Base-by-base conservation (phyloP, 2,113 vertebrate genomes). In the Zosterops hypoxanthus region DNA sequence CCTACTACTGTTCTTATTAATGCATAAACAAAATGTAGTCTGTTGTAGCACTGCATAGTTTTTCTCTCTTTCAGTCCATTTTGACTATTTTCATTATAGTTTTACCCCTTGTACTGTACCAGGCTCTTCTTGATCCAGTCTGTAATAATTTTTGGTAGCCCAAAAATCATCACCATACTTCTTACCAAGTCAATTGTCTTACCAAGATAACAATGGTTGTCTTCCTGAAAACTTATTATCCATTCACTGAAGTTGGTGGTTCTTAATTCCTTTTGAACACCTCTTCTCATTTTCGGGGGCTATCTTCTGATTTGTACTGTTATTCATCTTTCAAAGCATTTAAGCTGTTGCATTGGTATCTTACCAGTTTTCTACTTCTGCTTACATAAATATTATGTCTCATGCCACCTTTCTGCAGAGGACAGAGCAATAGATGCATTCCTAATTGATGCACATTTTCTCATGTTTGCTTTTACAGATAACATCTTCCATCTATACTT, bases 271-370 rank as follows among this genome's bases (percentile, higher is more conserved):
- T 90, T 80, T 69, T 69, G 11, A 73, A 29, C 4, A 49, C 0
- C 0, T 3, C 2, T 75, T 24, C 7, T 79, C 8, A 18, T 57
- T 25, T 65, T 69, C 7, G 11, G 15, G 7, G 4, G 3, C 31
- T 78, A 3, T 33, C 10, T 49, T 83, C 25, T 77, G 20, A 73
- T 9, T 3, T 53, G 8, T 57, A 23, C 61, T 65, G 63, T 83
- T 47, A 31, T 52, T 56, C 12, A 29, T 55, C 8, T 39, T 55
- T 42, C 10, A 79, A 63, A 79, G 5, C 14, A 55, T 63, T 78
- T 25, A 26, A 65, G 6, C 7, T n/a, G 8, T 73, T 77, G 9
- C 20, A 59, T 44, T 55, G 15, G 8, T 90, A 12, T 73, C 14
- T 84, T 29, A 50, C 8, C 4, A 1, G 0, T 73, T 87, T 89